Evolutionary conservation across 2,113 vertebrate genomes (phyloP).

Genomic region (Lophochroa leadbeateri): DNA sequence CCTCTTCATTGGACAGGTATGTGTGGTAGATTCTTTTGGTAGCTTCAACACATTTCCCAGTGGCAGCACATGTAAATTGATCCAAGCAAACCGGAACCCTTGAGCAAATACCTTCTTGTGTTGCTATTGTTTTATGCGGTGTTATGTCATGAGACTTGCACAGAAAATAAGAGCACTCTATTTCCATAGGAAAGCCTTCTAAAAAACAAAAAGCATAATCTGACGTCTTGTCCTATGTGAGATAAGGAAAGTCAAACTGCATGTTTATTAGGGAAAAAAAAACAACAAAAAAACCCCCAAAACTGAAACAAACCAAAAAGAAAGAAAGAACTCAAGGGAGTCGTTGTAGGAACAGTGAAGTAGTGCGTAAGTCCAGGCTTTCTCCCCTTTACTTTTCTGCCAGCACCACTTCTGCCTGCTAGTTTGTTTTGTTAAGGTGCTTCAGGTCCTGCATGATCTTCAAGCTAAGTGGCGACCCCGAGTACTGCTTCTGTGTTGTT

Average conservation of each 20-base stretch:
- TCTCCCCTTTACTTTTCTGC: slow-evolving; percentile 31
- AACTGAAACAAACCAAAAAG: slow-evolving; percentile 69
- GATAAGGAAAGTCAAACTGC: slow-evolving; percentile 74
- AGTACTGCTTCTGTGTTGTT: slow-evolving; percentile 31
- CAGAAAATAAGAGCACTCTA: slow-evolving; percentile 63
- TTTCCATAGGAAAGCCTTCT: slow-evolving; percentile 79
- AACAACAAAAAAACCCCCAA: neutral
- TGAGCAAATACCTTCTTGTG: slow-evolving; percentile 45
- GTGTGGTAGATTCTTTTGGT: slow-evolving; percentile 24
- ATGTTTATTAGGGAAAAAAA: slow-evolving; percentile 69
- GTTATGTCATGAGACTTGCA: slow-evolving; percentile 61
- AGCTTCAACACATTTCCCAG: slow-evolving; percentile 33
- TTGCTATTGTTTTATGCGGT: slow-evolving; percentile 26
- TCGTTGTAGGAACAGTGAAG: slow-evolving; percentile 47
- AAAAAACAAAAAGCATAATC: slow-evolving; percentile 27
- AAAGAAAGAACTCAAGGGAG: slow-evolving; percentile 55
- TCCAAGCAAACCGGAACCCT: slow-evolving; percentile 35
- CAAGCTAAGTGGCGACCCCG: slow-evolving; percentile 45
- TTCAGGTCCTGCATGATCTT: slow-evolving; percentile 59
- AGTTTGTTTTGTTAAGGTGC: slow-evolving; percentile 74
- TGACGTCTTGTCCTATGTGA: slow-evolving; percentile 70
- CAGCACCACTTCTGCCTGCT: slow-evolving; percentile 65
- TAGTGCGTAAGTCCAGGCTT: slow-evolving; percentile 56
- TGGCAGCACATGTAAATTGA: neutral
- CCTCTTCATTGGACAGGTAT: neutral